Conservation (phyloP, 2,113 vertebrate genomes). For the Xenopus laevis region DNA sequence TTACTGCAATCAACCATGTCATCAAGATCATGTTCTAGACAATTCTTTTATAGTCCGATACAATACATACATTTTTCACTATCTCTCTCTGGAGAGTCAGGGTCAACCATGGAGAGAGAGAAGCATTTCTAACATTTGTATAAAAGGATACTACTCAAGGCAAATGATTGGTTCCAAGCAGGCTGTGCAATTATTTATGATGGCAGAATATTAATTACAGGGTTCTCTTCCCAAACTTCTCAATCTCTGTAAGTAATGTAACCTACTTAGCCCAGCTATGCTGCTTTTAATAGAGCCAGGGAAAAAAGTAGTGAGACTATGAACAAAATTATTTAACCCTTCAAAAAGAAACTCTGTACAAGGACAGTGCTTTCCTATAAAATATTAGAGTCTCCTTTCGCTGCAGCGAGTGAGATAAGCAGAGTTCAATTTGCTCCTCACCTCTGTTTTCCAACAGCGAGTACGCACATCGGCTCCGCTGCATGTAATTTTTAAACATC, state of each 20-base stretch:
- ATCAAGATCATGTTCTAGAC: too few species aligned
- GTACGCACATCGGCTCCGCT: slow-evolving; percentile 27
- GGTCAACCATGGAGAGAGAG: too few species aligned
- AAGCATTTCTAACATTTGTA: too few species aligned
- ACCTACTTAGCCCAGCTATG: background rate
- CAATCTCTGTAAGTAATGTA: background rate
- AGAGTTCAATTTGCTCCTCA: slow-evolving; percentile 29
- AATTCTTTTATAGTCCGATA: too few species aligned
- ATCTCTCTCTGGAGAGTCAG: too few species aligned
- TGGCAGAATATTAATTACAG: background rate
- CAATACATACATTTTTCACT: too few species aligned
- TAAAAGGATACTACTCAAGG: too few species aligned
- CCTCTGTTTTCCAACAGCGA: slow-evolving; percentile 17
- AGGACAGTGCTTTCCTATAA: slow-evolving; percentile 32
- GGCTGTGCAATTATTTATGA: too few species aligned
- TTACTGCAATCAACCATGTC: too few species aligned
- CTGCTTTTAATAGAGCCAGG: slow-evolving; percentile 8
- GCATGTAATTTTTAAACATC: slow-evolving; percentile 38
- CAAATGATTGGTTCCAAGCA: too few species aligned
- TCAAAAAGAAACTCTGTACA: slow-evolving; percentile 7
- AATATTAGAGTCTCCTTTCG: slow-evolving; percentile 31
- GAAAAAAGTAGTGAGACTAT: slow-evolving; percentile 1
- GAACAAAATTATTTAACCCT: slow-evolving; percentile 28
- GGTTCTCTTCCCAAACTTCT: background rate
- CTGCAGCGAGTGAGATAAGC: slow-evolving; percentile 37